These are phyloP conservation scores for Eumaeus atala DNA, from an alignment of 1,140 invertebrate species.

Conservation along the genomic window DNA sequence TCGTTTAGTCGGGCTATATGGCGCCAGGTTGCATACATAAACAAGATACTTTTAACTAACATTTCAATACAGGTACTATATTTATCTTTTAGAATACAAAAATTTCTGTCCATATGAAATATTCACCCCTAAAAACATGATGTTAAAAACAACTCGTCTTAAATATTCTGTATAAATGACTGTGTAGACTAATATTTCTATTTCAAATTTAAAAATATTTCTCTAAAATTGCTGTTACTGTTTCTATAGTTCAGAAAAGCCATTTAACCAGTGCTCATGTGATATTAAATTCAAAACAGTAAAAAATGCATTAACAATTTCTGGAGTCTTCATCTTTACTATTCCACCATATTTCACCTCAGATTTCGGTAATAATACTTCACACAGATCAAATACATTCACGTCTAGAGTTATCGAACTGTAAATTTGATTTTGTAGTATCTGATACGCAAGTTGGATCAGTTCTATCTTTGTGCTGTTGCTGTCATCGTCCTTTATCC, in stretches of 20 bases:
- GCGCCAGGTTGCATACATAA: too few relatives aligned
- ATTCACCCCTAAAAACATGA: too few relatives aligned
- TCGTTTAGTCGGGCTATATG: too few relatives aligned
- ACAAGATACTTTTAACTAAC: too few relatives aligned
- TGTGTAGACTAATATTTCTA: too few relatives aligned
- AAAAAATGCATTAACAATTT: constrained; percentile 52
- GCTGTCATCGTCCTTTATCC: constrained; percentile 30
- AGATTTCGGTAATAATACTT: constrained; percentile 46
- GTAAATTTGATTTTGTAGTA: constrained; percentile 55
- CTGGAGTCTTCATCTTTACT: constrained; percentile 61
- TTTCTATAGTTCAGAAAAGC: neutral
- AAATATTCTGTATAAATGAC: too few relatives aligned
- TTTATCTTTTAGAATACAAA: too few relatives aligned
- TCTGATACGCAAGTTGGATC: constrained; percentile 41
- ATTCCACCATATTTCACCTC: constrained; percentile 49
- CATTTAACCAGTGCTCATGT: neutral
- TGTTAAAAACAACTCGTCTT: too few relatives aligned
- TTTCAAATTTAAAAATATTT: too few relatives aligned
- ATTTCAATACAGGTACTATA: too few relatives aligned
- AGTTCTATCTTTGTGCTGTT: constrained; percentile 31
- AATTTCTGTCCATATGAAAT: too few relatives aligned
- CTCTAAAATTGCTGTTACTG: too few relatives aligned
- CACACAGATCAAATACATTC: constrained; percentile 43
- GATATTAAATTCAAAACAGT: constrained; percentile 39
- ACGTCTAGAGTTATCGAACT: constrained; percentile 42